These are phyloP conservation scores for Ophioninae sp. DNA, from an alignment of 2,888 invertebrate genomes.

Conservation along the genomic window DNA sequence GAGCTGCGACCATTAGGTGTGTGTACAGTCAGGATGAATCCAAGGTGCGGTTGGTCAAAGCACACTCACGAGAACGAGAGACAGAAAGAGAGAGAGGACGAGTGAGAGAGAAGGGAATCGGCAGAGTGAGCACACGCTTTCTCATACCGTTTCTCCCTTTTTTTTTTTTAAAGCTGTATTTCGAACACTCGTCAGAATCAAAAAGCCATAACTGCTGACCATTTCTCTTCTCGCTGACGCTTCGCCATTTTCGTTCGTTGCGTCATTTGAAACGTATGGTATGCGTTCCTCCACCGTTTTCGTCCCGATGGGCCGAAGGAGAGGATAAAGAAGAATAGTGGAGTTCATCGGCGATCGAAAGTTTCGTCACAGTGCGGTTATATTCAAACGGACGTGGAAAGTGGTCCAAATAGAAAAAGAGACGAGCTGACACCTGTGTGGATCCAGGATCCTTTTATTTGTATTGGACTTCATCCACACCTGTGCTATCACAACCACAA, in stretches of 20 bases:
- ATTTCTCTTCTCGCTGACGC: not conserved
- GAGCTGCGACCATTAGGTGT: slow-evolving; percentile 24
- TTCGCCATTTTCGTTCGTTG: not conserved
- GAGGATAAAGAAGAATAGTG: not conserved
- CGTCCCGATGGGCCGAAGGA: not conserved
- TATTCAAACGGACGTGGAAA: slow-evolving; percentile 7
- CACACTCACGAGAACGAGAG: slow-evolving; percentile 17
- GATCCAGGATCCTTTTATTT: slow-evolving; percentile 38
- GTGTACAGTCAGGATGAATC: slow-evolving; percentile 32
- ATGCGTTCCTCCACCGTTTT: not conserved
- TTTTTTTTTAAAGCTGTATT: not conserved
- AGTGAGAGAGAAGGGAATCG: slow-evolving; percentile 23
- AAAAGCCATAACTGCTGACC: slow-evolving; percentile 19
- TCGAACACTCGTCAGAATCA: not conserved
- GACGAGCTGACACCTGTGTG: slow-evolving; percentile 39
- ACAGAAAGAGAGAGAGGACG: slow-evolving; percentile 5
- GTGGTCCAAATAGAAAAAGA: slow-evolving; percentile 24
- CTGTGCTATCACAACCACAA: slow-evolving; percentile 57
- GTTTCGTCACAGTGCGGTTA: not conserved
- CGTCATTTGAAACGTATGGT: not conserved
- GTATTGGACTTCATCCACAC: slow-evolving; percentile 49
- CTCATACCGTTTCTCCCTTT: slow-evolving; percentile 19
- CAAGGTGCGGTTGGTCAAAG: slow-evolving; percentile 41
- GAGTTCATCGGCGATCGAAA: not conserved
- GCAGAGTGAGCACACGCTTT: slow-evolving; percentile 39